Evolutionary conservation across 2,113 vertebrate genomes (phyloP), one percentile per base, ranked within the genome.

Genomic region (Eclectus roratus): DNA sequence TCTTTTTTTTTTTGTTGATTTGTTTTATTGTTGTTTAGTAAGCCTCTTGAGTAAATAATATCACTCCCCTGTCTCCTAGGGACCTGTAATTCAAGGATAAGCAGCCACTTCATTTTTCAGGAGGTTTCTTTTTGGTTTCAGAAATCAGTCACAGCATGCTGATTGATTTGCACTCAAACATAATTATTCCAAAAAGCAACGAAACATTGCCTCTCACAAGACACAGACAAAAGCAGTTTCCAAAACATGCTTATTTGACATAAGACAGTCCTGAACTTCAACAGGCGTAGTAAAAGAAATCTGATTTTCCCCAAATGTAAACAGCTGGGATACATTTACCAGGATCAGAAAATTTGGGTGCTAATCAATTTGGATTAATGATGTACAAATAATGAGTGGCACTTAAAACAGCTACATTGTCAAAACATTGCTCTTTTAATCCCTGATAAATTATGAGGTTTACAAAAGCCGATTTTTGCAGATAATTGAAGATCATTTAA

Each of bases 391-490:
- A 97, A 96, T 74, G 85, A 97, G 91, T 93, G 97, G 91, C 93
- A 93, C 72, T 96, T 97, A 97, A 97, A 97, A 96, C 96, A 98
- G 89, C 88, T 93, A 29, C 91, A 61, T 97, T 98, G 98, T 98
- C 98, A 98, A 98, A 98, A 98, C 95, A 98, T 66, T 96, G 80
- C 37, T 97, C 78, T 96, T 98, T 97, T 97, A 98, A 97, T 97
- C 94, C 96, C 80, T 94, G 79, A 96, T 97, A 98, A 98, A 97
- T 97, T 94, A 98, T 98, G 97, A 84, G 68, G 95, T 98, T 98
- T 97, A 97, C 94, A 96, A 97, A 97, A 97, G 55, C 68, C 95
- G 89, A 96, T 93, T 96, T 97, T 94, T 95, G 64, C 96, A 95
- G 91, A 96, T 96, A 97, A 80, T 63, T 89, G 82, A 96, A 96